Percentiles rank a stretch among this genome's conserved stretches.
Evolutionary conservation across 2,888 invertebrate genomes (phyloP).

Genomic region (Yponomeuta sedellus): DNA sequence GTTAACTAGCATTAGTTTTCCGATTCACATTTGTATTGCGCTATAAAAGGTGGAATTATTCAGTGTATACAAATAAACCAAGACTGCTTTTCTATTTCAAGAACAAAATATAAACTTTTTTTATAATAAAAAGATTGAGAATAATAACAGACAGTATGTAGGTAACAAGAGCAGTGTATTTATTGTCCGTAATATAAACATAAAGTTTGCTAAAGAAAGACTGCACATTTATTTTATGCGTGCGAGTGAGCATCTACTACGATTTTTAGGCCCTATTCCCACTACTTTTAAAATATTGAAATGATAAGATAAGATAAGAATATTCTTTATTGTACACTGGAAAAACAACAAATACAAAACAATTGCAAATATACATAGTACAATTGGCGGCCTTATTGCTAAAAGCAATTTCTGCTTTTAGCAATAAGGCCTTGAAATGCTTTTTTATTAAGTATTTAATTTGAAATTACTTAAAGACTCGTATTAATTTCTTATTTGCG

Average conservation of each 20-base stretch:
- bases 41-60: not conserved
- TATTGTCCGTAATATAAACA: not conserved
- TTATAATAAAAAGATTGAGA: not conserved
- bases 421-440: too few species aligned
- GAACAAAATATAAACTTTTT: not conserved
- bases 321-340: too few species aligned
- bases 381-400: too few species aligned
- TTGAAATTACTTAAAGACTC: too few species aligned
- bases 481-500: too few species aligned
- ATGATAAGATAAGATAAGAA: too few species aligned
- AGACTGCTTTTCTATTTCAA: not conserved
- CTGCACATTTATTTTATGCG: not conserved
- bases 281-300: not conserved
- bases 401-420: too few species aligned
- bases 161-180: not conserved
- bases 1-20: constrained; percentile 1
- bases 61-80: not conserved
- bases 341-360: too few species aligned
- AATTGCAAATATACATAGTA: too few species aligned
- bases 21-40: not conserved
- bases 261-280: not conserved
- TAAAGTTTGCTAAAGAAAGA: not conserved
- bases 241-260: not conserved
- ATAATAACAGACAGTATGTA: not conserved
- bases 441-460: too few species aligned